Conservation (phyloP, 1,140 invertebrate genomes). For the Musca vetustissima region DNA sequence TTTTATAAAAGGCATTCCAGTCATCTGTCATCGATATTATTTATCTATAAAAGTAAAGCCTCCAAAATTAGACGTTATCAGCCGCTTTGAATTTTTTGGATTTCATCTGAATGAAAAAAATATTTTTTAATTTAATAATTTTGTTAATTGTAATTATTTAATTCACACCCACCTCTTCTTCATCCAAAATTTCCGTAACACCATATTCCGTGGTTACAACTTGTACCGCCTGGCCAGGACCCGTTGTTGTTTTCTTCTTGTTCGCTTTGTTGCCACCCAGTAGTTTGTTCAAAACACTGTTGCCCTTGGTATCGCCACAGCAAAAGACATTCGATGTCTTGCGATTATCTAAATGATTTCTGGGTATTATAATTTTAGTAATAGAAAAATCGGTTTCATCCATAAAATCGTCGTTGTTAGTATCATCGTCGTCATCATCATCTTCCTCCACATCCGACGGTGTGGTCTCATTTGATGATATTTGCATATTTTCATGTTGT, state of each 20-base stretch:
- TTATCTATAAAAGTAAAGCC: not conserved
- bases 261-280: conserved; percentile 25
- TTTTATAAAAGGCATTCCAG: not conserved
- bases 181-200: conserved; percentile 19
- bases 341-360: conserved; percentile 33
- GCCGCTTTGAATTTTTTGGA: conserved; percentile 17
- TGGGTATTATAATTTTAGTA: conserved; percentile 26
- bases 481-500: conserved; percentile 27
- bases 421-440: conserved; percentile 19
- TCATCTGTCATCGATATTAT: not conserved
- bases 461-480: conserved; percentile 29
- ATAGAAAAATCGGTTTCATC: conserved; percentile 45
- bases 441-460: conserved; percentile 27
- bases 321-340: conserved; percentile 43
- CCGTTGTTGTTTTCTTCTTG: conserved; percentile 5
- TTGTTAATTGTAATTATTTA: not conserved
- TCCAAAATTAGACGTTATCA: conserved; percentile 8
- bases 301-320: conserved; percentile 40
- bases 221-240: conserved; percentile 50
- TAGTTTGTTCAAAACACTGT: conserved; percentile 31
- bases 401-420: conserved; percentile 39
- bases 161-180: not conserved
- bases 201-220: conserved; percentile 37
- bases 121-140: not conserved
- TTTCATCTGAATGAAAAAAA: conserved; percentile 4